Evolutionary conservation across 1,140 invertebrate genomes (phyloP), one percentile per base, ranked within the genome.

Genomic region (Microplitis demolitor): DNA sequence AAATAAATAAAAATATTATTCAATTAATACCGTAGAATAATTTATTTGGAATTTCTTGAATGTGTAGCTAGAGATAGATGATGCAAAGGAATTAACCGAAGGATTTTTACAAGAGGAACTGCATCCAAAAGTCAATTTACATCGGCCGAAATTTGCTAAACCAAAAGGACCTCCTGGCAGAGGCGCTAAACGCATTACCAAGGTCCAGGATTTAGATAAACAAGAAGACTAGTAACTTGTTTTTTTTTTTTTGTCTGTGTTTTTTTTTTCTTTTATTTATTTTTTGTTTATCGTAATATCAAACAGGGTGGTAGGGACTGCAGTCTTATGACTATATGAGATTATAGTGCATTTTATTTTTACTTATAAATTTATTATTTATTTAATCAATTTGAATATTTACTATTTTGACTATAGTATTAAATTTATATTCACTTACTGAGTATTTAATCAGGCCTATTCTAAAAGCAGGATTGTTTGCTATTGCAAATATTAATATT

Each of bases 81-180:
- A 93, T 78, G 93, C 94, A 58, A 90, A 91, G 77, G 96, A 98
- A 88, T 83, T 99, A 62, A 97, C 94, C 2, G 95, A 96, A 87
- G 92, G 94, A 74, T 97, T 91, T 86, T 88, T 99, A 5, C 91
- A 95, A 84, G 96, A 98, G 78, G 96, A 98, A 88, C 90, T 99
- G 72, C 96, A 99, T 88, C 97, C 97, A 6, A 97, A 96, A 84
- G 93, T 94, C 80, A 96, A 94, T 85, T 90, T 97, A 58, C 93
- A 96, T 84, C 90, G 93, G 77, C 95, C 94, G 37, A 95, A 96
- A 78, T 98, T 98, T 89, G 94, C 94, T 34, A 98, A 97, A 87
- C 97, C 97, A 9, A 97, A 97, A 88, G 96, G 96, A 50, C 97
- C 97, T 75, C 94, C 95, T 3, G 94, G 94, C 79, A 89, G 97